Evolutionary conservation across 2,113 vertebrate genomes (phyloP).

Genomic region (Chamaea fasciata): DNA sequence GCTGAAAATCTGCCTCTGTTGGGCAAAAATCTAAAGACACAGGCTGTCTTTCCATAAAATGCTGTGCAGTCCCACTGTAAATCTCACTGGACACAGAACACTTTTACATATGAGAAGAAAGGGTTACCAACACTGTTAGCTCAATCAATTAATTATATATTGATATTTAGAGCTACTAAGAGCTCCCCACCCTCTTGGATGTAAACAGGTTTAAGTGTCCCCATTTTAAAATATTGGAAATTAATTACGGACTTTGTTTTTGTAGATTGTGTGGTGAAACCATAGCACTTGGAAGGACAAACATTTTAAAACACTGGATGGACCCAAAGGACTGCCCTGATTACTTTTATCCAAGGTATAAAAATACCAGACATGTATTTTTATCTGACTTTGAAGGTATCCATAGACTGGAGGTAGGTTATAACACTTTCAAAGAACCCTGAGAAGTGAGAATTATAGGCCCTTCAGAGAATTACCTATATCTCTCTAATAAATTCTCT

Average conservation of each 20-base stretch:
- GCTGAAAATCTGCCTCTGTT: neutral
- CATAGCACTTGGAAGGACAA: neutral
- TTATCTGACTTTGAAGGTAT: slow-evolving; percentile 37
- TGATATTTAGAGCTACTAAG: neutral
- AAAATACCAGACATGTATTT: slow-evolving; percentile 46
- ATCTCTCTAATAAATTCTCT: slow-evolving; percentile 1
- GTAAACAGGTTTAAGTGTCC: neutral
- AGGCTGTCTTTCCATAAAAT: slow-evolving; percentile 8
- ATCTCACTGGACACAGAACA: neutral
- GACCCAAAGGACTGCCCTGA: neutral
- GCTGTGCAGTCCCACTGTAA: neutral
- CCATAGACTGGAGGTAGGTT: neutral
- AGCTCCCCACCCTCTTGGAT: neutral
- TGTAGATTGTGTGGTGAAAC: neutral
- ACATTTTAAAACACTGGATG: neutral
- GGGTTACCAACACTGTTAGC: neutral
- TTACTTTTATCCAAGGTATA: slow-evolving; percentile 56
- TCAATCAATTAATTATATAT: neutral
- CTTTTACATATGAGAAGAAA: neutral
- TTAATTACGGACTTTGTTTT: neutral
- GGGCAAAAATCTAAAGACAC: neutral
- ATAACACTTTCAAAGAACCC: slow-evolving; percentile 5
- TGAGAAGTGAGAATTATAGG: slow-evolving; percentile 43
- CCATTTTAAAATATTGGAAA: neutral
- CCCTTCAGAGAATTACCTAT: slow-evolving; percentile 30